Evolutionary conservation across 2,113 vertebrate genomes (phyloP).

Genomic region (Ceratotherium simum): DNA sequence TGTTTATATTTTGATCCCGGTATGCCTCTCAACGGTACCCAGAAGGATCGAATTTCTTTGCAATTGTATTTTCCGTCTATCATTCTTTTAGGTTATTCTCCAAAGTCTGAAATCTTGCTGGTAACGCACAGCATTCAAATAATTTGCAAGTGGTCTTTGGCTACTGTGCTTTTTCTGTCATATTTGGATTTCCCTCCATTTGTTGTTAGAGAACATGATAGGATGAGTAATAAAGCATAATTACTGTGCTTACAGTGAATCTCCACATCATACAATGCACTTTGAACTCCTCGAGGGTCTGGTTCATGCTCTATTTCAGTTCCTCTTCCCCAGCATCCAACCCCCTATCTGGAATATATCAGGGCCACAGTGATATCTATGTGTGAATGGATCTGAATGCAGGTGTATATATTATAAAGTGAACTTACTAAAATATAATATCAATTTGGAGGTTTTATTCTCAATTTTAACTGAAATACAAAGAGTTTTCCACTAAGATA

Average conservation of each 20-base stretch:
- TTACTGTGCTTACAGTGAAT: background rate
- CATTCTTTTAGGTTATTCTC: background rate
- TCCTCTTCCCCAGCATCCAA: background rate
- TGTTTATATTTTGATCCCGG: background rate
- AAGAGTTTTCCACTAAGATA: background rate
- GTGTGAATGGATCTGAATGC: background rate
- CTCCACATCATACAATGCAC: background rate
- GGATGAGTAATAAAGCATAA: background rate
- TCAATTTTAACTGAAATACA: background rate
- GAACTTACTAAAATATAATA: background rate
- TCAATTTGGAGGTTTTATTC: background rate
- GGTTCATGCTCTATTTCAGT: background rate
- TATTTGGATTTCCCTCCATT: background rate
- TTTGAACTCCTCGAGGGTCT: background rate
- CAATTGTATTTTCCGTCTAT: background rate
- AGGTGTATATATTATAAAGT: background rate
- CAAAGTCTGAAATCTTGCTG: background rate
- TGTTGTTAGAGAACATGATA: background rate
- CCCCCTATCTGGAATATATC: background rate
- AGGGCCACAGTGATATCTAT: background rate
- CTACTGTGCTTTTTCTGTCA: background rate
- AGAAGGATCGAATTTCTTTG: background rate
- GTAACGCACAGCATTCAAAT: background rate
- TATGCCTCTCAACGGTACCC: background rate
- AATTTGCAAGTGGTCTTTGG: background rate